Evolutionary conservation across 2,888 invertebrate genomes (phyloP).

Genomic region (Pasiphila rectangulata): DNA sequence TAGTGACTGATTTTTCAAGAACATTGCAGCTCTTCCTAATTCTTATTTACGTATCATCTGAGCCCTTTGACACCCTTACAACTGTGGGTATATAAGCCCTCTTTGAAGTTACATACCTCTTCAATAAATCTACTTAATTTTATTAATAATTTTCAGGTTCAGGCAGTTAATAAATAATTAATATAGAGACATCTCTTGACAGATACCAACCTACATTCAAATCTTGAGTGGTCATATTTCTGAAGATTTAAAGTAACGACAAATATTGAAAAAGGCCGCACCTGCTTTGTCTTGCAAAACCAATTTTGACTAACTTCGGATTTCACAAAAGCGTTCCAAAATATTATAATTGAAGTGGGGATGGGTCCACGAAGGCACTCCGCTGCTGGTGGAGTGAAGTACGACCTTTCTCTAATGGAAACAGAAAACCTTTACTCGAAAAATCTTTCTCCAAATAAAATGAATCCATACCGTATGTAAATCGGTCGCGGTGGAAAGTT

Average conservation of each 20-base stretch:
- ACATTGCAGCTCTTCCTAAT: no score
- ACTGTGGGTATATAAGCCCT: no score
- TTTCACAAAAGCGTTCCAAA: constrained; percentile 50
- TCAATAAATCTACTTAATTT: no score
- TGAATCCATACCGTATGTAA: constrained; percentile 79
- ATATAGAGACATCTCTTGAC: no score
- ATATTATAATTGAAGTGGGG: constrained; percentile 65
- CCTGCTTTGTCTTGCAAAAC: constrained; percentile 38
- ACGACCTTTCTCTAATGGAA: constrained; percentile 71
- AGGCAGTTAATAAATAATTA: no score
- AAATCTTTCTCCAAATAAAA: constrained; percentile 75
- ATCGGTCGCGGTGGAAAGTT: constrained; percentile 74
- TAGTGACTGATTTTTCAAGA: no score
- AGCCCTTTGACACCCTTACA: no score
- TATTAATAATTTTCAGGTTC: no score
- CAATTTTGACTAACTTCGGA: constrained; percentile 38
- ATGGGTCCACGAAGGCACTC: constrained; percentile 41
- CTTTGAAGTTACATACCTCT: no score
- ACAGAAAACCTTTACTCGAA: constrained; percentile 68
- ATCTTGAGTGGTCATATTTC: no score
- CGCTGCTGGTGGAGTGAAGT: constrained; percentile 45
- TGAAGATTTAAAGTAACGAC: constrained; percentile 15
- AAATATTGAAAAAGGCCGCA: constrained; percentile 22
- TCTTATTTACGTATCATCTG: no score
- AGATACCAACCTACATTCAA: no score